These are phyloP conservation scores for Oophaga pumilio DNA, from an alignment of 2,113 vertebrate genomes.

Conservation along the genomic window DNA sequence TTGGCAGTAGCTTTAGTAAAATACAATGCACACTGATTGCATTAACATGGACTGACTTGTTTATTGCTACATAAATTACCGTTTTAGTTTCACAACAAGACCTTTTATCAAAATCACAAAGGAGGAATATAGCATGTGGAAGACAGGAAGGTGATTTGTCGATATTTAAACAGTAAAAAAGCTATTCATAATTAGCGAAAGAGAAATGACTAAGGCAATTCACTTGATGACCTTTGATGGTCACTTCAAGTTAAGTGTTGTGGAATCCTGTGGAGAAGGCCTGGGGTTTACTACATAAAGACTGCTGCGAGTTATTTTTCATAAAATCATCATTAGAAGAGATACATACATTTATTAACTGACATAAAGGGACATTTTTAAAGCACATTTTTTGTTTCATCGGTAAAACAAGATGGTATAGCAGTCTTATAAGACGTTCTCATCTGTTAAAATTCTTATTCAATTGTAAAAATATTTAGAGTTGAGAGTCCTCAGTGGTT, in stretches of 20 bases:
- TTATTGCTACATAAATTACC: constrained; percentile 9
- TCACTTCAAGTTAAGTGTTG: background rate
- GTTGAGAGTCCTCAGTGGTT: too few species aligned
- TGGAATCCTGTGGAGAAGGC: background rate
- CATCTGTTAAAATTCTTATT: too few species aligned
- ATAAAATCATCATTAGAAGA: too few species aligned
- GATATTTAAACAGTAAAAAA: background rate
- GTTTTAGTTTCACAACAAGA: background rate
- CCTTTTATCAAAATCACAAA: background rate
- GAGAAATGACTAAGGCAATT: background rate
- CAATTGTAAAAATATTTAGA: too few species aligned
- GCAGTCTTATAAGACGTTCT: too few species aligned
- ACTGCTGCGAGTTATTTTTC: too few species aligned
- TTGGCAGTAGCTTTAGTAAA: background rate
- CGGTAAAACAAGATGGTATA: too few species aligned
- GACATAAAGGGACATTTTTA: too few species aligned
- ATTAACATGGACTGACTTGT: constrained; percentile 1
- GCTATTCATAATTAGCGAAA: constrained; percentile 10
- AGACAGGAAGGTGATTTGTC: background rate
- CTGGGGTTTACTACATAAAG: background rate
- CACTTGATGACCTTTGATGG: background rate
- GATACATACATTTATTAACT: too few species aligned
- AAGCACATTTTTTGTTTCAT: too few species aligned
- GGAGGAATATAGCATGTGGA: background rate
- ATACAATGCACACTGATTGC: constrained; percentile 20